Percentiles rank a stretch among this genome's conserved stretches.
Evolutionary conservation across 2,888 invertebrate species (phyloP).

Genomic region (Scaptomyza tumidula): DNA sequence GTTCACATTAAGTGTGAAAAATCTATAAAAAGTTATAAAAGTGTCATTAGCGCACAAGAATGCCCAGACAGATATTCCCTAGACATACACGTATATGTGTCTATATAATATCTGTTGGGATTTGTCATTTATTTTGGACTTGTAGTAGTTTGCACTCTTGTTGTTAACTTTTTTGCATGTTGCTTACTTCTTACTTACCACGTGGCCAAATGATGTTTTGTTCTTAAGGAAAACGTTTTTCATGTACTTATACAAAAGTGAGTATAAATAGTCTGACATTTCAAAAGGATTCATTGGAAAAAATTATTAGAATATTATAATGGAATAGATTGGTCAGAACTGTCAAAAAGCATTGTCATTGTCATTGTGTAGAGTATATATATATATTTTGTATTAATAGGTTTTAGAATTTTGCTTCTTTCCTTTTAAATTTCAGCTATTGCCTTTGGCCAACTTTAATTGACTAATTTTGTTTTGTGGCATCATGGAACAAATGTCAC

Average conservation of each 20-base stretch:
- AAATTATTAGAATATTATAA: too few species aligned
- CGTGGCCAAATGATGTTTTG: constrained; percentile 1
- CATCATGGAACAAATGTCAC: constrained; percentile 29
- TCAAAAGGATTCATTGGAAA: too few species aligned
- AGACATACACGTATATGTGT: neutral
- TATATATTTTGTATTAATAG: too few species aligned
- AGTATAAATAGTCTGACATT: too few species aligned
- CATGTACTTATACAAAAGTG: too few species aligned
- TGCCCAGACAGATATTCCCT: constrained; percentile 29
- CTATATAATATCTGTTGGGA: constrained; percentile 1
- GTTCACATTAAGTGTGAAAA: constrained; percentile 77
- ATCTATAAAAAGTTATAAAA: constrained; percentile 81
- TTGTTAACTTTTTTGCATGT: constrained; percentile 11
- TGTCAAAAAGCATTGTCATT: too few species aligned
- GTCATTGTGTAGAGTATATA: too few species aligned
- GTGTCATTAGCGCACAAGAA: constrained; percentile 76
- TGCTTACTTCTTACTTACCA: constrained; percentile 11
- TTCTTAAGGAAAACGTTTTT: neutral
- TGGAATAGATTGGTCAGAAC: too few species aligned
- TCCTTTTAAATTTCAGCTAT: neutral
- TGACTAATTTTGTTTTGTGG: constrained; percentile 27
- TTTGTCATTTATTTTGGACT: constrained; percentile 33
- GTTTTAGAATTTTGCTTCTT: neutral
- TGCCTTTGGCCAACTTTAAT: constrained; percentile 4
- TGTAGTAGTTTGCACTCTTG: constrained; percentile 39